Base-by-base conservation (phyloP, 2,113 vertebrate genomes). In the Edolisoma coerulescens region DNA sequence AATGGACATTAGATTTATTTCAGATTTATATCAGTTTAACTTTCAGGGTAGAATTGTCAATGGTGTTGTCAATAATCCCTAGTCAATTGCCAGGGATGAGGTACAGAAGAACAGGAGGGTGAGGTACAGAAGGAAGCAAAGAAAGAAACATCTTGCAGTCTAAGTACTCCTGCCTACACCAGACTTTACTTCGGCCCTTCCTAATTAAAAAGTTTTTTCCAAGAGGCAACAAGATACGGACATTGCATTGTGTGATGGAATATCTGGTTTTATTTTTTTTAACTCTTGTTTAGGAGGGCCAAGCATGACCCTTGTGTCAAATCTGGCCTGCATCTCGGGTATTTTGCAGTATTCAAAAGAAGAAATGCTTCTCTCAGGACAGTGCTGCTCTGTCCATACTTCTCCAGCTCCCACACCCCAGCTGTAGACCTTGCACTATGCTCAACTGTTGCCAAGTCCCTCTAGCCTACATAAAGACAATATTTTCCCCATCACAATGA, bases 21-120 rank as follows among this genome's bases (percentile, higher is more conserved):
- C 59, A 90, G 49, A 89, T 85, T 90, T 92, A 73, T 93, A 45
- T 82, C 28, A 68, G 42, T 89, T 97, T 91, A 93, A 59, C 39
- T 84, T 87, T 81, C 44, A 69, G 53, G 49, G 13, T 91, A 90
- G 85, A 93, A 9, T 57, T 94, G n/a, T 74, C 87, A 94, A 37
- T 37, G 61, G 3, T 56, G 32, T 41, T 61, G 18, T 87, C 93
- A 94, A 27, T 68, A 67, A 79, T 82, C 47, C 56, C 64, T 52
- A 63, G 33, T 52, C n/a, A 10, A 44, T 14, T 95, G 30, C 73
- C 54, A 88, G 28, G 22, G 39, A 3, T 82, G 50, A 41, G 19
- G 49, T 65, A 89, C 80, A 88, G 47, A 45, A 85, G 89, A 95
- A 85, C 14, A 88, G 41, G 19, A 44, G 2, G 3, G 12, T 61